A percentile compares a stretch with the other conserved stretches of the same genome.
These are phyloP conservation scores for Drosophila orosa DNA, from an alignment of 1,140 invertebrate species.

Conservation along the genomic window DNA sequence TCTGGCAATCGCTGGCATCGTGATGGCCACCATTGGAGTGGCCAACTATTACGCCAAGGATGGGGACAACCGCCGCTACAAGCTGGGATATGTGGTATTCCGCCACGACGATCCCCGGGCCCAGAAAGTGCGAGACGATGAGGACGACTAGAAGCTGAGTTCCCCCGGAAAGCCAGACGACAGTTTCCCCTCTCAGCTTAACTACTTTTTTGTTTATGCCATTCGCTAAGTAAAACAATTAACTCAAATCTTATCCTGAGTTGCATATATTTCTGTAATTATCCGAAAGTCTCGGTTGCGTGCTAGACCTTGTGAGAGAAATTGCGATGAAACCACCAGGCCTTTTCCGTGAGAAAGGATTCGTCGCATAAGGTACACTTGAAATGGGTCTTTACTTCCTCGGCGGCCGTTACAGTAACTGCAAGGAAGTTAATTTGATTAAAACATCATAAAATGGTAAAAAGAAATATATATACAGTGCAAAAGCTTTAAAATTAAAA, in stretches of 20 bases:
- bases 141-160: slow-evolving; percentile 53
- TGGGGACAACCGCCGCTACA: slow-evolving; percentile 87
- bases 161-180: neutral
- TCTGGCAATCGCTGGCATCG: slow-evolving; percentile 85
- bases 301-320: slow-evolving; percentile 24
- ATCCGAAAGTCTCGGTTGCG: neutral
- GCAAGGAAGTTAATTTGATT: neutral
- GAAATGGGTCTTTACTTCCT: neutral
- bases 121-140: slow-evolving; percentile 84
- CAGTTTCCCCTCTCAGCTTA: slow-evolving; percentile 29
- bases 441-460: neutral
- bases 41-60: slow-evolving; percentile 86
- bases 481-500: neutral
- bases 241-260: slow-evolving; percentile 16
- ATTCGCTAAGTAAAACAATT: slow-evolving; percentile 69
- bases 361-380: slow-evolving; percentile 27
- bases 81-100: slow-evolving; percentile 86
- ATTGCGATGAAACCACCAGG: slow-evolving; percentile 31
- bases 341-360: slow-evolving; percentile 31
- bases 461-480: neutral
- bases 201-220: slow-evolving; percentile 45
- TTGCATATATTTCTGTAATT: neutral
- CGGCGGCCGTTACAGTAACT: neutral
- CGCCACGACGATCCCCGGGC: slow-evolving; percentile 87
- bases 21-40: slow-evolving; percentile 85